Conservation (phyloP, 2,797 vertebrate genomes). For the Meda fulgida region DNA sequence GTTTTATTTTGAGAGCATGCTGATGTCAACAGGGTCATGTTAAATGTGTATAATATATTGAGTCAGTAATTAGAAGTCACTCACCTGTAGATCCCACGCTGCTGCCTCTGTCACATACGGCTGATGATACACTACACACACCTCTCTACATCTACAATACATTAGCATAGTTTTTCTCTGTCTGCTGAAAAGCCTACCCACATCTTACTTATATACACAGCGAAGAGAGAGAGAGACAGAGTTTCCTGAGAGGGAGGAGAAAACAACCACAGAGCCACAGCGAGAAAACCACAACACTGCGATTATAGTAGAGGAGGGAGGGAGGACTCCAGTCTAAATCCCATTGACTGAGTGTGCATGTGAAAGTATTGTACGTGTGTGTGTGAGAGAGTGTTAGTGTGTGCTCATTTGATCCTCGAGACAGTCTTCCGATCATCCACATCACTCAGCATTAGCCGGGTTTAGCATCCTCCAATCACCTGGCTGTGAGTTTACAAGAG, state of each 20-base stretch:
- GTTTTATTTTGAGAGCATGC: constrained; percentile 21
- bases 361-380: background rate
- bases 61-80: constrained; percentile 34
- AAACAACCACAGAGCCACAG: constrained; percentile 61
- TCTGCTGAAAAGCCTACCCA: constrained; percentile 66
- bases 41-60: constrained; percentile 18
- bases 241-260: constrained; percentile 68
- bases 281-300: constrained; percentile 71
- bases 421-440: constrained; percentile 44
- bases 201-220: constrained; percentile 74
- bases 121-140: constrained; percentile 58
- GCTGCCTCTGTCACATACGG: constrained; percentile 40
- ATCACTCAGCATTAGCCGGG: constrained; percentile 49
- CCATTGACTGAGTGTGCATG: constrained; percentile 53
- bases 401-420: constrained; percentile 38
- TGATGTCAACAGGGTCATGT: background rate
- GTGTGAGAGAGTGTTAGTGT: constrained; percentile 4
- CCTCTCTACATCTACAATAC: constrained; percentile 52
- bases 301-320: constrained; percentile 66
- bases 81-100: constrained; percentile 59
- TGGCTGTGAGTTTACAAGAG: constrained; percentile 2
- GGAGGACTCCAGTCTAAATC: constrained; percentile 60
- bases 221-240: constrained; percentile 49
- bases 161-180: constrained; percentile 57
- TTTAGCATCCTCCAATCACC: constrained; percentile 27